Percentiles rank a stretch among this genome's conserved stretches.
These are phyloP conservation scores for Sebastes wilsoni DNA, from an alignment of 2,797 vertebrate species.

Conservation along the genomic window DNA sequence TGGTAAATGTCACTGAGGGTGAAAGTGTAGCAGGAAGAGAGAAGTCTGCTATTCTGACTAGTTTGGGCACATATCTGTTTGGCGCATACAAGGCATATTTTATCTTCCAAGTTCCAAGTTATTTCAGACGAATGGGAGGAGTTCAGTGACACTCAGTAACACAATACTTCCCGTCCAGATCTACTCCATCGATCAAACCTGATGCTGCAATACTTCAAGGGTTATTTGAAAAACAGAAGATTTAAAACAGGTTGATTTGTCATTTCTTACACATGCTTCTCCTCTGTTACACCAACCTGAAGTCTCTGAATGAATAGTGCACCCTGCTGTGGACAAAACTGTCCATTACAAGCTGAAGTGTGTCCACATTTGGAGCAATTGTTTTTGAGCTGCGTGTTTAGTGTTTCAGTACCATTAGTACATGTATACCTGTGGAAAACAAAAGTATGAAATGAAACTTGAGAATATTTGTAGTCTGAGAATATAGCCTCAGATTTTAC, in stretches of 20 bases:
- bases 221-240: background rate
- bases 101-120: background rate
- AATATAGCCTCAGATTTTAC: background rate
- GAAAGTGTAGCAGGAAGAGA: constrained; percentile 8
- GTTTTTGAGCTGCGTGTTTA: background rate
- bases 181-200: background rate
- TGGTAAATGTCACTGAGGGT: background rate
- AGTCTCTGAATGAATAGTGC: background rate
- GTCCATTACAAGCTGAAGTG: background rate
- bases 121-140: background rate
- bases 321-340: constrained; percentile 25
- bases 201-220: background rate
- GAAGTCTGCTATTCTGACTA: background rate
- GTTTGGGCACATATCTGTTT: constrained; percentile 18
- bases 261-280: background rate
- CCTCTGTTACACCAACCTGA: background rate
- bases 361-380: no score
- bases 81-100: background rate
- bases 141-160: background rate
- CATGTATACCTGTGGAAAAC: background rate
- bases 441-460: background rate
- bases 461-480: background rate
- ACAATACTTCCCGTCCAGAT: background rate
- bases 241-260: background rate
- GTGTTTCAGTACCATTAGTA: background rate